Percentiles rank a stretch among this genome's conserved stretches.
Evolutionary conservation across 2,113 vertebrate genomes (phyloP).

Genomic region (Halcyon senegalensis): DNA sequence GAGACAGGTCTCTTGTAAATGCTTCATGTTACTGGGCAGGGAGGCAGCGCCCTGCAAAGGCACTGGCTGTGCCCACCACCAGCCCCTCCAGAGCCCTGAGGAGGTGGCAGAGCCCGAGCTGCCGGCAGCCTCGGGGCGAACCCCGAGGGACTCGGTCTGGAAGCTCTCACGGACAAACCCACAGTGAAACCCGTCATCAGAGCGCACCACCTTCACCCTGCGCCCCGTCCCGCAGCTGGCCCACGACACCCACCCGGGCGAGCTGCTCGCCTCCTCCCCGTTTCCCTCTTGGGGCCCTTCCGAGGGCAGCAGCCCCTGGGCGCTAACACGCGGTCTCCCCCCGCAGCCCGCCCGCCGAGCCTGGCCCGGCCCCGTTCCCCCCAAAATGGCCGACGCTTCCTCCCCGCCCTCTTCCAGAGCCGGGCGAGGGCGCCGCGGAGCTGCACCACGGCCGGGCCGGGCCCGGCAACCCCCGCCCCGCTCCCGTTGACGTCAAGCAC

Average conservation of each 20-base stretch:
- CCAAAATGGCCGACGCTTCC: constrained; percentile 16
- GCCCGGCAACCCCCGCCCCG: neutral
- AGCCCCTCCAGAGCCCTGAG: neutral
- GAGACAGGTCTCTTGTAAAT: rapidly evolving
- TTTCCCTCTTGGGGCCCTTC: rapidly evolving
- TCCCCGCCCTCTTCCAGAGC: neutral
- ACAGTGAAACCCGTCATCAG: rapidly evolving
- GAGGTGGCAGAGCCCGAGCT: rapidly evolving
- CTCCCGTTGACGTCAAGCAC: neutral
- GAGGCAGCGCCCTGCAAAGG: neutral
- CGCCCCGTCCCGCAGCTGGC: neutral
- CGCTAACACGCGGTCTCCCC: neutral
- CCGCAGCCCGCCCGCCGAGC: neutral
- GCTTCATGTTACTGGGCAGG: rapidly evolving
- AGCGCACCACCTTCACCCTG: rapidly evolving
- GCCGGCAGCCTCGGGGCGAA: neutral
- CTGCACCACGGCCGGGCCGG: neutral
- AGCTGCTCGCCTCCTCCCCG: neutral
- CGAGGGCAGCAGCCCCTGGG: neutral
- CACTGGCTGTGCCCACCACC: neutral
- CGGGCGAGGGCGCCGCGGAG: neutral
- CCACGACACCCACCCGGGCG: neutral
- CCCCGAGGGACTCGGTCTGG: too few species aligned
- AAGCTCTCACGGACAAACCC: neutral
- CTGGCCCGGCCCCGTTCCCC: neutral